Base-by-base conservation (phyloP, 2,113 vertebrate species). In the Coreoperca whiteheadi region DNA sequence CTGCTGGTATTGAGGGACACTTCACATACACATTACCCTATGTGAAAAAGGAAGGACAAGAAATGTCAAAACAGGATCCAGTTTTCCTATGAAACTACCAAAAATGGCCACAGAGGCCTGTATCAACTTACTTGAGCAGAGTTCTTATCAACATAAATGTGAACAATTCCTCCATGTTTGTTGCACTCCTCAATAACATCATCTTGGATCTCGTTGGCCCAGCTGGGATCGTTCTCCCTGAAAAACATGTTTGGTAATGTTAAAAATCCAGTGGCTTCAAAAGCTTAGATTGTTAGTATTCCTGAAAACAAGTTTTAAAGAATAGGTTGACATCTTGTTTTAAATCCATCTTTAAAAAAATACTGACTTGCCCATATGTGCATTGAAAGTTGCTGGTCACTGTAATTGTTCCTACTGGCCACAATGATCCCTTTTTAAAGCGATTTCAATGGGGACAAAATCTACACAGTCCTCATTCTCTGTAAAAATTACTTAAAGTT, bases 131-230 rank as follows among this genome's bases (percentile, higher is more conserved):
- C 98, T 96, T 99, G 97, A 94, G 98, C 91, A 37, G 98, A 99
- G 93, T 97, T 99, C 92, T 98, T 99, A 84, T 99, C 98, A 41
- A 99, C 98, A 16, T 99, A 99, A 91, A 99, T 98, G 94, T 99
- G 98, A 90, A 99, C 97, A 60, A 99, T 96, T 83, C 98, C 98
- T 85, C 98, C 98, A 0, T 99, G 98, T 94, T 99, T 99, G 95
- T 97, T 99, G 94, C 98, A 99, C 92, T 99, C 98, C 80, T 99
- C 98, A 86, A 99, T 99, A 12, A 99, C 98, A 93, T 99, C 98
- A 88, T 99, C 98, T 77, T 98, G 97, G 88, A 99, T 99, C 93
- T 99, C 98, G 37, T 93, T 93, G 77, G 99, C 98, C 98, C 98
- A 99, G 89, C 95, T 96, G 73, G 96, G 97, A 87, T 98, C 98